Percentiles rank a stretch among this genome's conserved stretches.
These are phyloP conservation scores for Arctia plantaginis DNA, from an alignment of 2,888 invertebrate genomes.

Conservation along the genomic window DNA sequence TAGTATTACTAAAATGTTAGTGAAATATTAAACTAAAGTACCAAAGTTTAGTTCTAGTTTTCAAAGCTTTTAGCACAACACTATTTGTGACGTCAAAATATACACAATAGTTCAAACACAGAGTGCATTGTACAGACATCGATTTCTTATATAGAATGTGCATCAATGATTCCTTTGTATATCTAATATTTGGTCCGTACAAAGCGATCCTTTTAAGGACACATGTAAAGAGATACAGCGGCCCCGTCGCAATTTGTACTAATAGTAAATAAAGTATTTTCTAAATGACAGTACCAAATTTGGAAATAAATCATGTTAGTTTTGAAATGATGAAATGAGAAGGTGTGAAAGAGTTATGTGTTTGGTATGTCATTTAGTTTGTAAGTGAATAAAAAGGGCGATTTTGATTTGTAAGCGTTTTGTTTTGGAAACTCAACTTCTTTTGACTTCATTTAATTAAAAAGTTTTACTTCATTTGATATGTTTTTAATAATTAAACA, in stretches of 20 bases:
- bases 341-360: no score
- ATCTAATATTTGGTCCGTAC: conserved; percentile 56
- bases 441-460: no score
- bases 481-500: no score
- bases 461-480: no score
- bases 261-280: neutral
- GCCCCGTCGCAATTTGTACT: neutral
- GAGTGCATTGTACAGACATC: conserved; percentile 49
- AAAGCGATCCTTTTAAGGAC: conserved; percentile 40
- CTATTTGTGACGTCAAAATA: conserved; percentile 29
- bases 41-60: neutral
- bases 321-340: no score
- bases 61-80: conserved; percentile 12
- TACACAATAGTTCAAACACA: conserved; percentile 26
- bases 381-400: no score
- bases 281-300: neutral
- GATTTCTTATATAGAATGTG: conserved; percentile 50
- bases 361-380: no score
- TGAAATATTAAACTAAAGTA: neutral
- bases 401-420: no score
- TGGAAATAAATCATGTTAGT: no score
- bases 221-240: conserved; percentile 21
- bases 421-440: no score
- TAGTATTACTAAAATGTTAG: neutral
- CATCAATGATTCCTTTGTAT: conserved; percentile 60